A percentile compares a stretch with the other conserved stretches of the same genome.
Evolutionary conservation across 2,888 invertebrate genomes (phyloP).

Genomic region (Hybos culiciformis): DNA sequence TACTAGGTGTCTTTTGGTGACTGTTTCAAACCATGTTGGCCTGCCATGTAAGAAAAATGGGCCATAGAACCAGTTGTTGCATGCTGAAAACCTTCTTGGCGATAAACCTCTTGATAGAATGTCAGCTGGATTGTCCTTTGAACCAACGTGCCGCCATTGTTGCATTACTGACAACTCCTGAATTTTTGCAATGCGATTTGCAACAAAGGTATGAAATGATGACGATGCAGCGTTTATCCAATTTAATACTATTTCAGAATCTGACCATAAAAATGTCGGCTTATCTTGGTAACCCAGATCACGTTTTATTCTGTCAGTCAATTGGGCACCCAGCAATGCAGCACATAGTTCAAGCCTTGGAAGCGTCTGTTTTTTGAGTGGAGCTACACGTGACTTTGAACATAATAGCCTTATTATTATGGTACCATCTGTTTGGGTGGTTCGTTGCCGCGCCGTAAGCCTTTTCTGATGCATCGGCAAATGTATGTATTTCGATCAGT

Average conservation of each 20-base stretch:
- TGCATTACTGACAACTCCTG: slow-evolving; percentile 2
- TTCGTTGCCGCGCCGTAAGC: slow-evolving; percentile 5
- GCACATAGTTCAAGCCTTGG: slow-evolving; percentile 9
- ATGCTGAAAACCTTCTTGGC: slow-evolving; percentile 1
- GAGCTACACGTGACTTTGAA: slow-evolving; percentile 11
- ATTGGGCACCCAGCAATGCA: slow-evolving; percentile 5
- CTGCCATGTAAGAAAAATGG: too few species aligned
- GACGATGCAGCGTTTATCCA: too few species aligned
- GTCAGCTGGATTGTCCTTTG: slow-evolving; percentile 10
- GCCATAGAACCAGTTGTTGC: slow-evolving; percentile 2
- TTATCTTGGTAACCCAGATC: too few species aligned
- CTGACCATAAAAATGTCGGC: too few species aligned
- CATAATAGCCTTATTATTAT: slow-evolving; percentile 1
- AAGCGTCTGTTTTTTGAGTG: slow-evolving; percentile 3
- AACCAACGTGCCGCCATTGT: slow-evolving; percentile 7
- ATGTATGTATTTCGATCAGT: slow-evolving; percentile 4
- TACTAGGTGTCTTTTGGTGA: too few species aligned
- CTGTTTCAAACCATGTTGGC: too few species aligned
- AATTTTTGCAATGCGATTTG: slow-evolving; percentile 7
- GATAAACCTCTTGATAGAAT: slow-evolving; percentile 2
- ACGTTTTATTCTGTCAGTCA: too few species aligned
- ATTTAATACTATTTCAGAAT: too few species aligned
- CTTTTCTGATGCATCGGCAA: slow-evolving; percentile 3
- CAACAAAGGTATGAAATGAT: too few species aligned
- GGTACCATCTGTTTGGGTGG: background rate